Conservation (phyloP, 2,113 vertebrate species). For the Origma solitaria region DNA sequence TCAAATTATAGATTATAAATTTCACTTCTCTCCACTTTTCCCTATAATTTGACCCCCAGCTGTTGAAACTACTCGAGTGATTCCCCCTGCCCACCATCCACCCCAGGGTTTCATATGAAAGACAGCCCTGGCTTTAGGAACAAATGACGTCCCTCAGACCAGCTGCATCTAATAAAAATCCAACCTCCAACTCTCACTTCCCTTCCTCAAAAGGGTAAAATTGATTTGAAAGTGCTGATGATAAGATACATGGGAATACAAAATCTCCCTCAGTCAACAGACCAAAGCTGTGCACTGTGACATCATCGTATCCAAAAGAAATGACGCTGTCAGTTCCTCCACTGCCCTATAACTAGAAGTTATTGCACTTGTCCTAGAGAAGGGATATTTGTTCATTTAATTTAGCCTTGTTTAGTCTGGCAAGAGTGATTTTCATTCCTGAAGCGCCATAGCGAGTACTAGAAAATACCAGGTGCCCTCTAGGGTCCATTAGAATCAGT, state of each 20-base stretch:
- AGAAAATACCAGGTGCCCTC: not conserved
- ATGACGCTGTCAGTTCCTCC: not conserved
- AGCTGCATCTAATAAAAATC: slow-evolving; percentile 51
- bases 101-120: slow-evolving; percentile 23
- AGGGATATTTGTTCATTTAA: not conserved
- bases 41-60: slow-evolving; percentile 57
- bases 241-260: slow-evolving; percentile 41
- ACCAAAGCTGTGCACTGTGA: not conserved
- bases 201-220: slow-evolving; percentile 26
- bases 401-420: not conserved
- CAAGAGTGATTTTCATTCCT: not conserved
- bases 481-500: not conserved
- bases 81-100: slow-evolving; percentile 1
- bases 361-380: not conserved
- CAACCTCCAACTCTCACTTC: slow-evolving; percentile 8
- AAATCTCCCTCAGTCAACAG: not conserved
- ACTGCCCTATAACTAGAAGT: not conserved
- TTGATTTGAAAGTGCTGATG: not conserved
- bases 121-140: slow-evolving; percentile 15
- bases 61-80: slow-evolving; percentile 32
- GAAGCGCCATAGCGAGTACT: not conserved
- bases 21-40: slow-evolving; percentile 52
- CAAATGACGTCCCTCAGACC: slow-evolving; percentile 16
- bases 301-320: not conserved
- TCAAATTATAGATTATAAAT: slow-evolving; percentile 69